Conservation (phyloP, 2,888 invertebrate genomes). For the Scaptodrosophila latifasciaeformis region DNA sequence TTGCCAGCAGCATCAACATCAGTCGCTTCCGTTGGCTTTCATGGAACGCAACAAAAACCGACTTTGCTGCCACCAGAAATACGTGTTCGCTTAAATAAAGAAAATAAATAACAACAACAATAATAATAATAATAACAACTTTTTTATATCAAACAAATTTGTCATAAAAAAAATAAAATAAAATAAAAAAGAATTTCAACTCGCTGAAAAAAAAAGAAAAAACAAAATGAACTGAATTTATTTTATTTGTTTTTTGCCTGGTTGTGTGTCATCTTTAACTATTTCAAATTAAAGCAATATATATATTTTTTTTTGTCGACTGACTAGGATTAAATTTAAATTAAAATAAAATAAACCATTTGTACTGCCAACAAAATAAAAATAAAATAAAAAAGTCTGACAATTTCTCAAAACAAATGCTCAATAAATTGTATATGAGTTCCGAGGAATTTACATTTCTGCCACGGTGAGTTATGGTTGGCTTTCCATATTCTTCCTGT, state of each 20-base stretch:
- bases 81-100: background rate
- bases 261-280: too few species aligned
- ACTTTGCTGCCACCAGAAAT: slow-evolving; percentile 22
- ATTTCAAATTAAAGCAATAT: too few species aligned
- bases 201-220: too few species aligned
- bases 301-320: too few species aligned
- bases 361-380: too few species aligned
- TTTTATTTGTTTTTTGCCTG: background rate
- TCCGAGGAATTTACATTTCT: slow-evolving; percentile 69
- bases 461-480: slow-evolving; percentile 58
- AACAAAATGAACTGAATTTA: too few species aligned
- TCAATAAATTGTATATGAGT: slow-evolving; percentile 56
- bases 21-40: slow-evolving; percentile 57
- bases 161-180: too few species aligned
- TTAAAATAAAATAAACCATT: too few species aligned
- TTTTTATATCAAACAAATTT: background rate
- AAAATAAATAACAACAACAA: background rate
- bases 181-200: too few species aligned
- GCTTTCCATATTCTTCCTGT: background rate
- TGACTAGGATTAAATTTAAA: too few species aligned
- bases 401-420: slow-evolving; percentile 27
- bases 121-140: slow-evolving; percentile 1
- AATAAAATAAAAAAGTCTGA: too few species aligned
- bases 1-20: slow-evolving; percentile 35
- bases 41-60: slow-evolving; percentile 31